phyloP scores from a whole-genome alignment of 1,140 invertebrate species.

The Drosophila erecta region DNA sequence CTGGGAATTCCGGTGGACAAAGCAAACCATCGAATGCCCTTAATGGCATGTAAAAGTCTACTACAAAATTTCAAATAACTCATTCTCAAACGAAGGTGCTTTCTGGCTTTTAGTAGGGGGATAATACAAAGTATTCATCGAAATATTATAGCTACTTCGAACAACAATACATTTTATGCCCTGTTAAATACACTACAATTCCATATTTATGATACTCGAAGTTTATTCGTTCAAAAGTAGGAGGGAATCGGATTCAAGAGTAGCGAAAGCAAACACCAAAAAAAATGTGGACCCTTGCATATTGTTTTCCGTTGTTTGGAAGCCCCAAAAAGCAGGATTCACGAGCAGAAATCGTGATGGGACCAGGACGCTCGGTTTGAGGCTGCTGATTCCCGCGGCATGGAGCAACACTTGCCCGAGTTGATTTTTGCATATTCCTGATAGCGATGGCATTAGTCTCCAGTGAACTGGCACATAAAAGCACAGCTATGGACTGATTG shows the following conservation, averaged over 20 bases:
- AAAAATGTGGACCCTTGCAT: constrained; percentile 58
- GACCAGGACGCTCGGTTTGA: background rate
- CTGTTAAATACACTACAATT: background rate
- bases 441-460: constrained; percentile 75
- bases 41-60: too few species aligned
- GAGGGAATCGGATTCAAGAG: constrained; percentile 5
- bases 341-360: constrained; percentile 17
- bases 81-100: too few species aligned
- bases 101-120: too few species aligned
- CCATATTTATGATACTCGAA: too few species aligned
- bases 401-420: constrained; percentile 58
- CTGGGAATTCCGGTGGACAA: background rate
- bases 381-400: constrained; percentile 4
- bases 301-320: constrained; percentile 63
- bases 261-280: background rate
- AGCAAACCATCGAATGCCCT: background rate
- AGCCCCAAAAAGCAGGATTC: constrained; percentile 30
- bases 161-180: too few species aligned
- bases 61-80: too few species aligned
- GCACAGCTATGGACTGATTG: constrained; percentile 80
- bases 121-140: too few species aligned
- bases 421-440: constrained; percentile 78
- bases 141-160: too few species aligned
- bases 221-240: background rate
- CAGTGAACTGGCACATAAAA: constrained; percentile 78